Base-by-base conservation (phyloP, 92 coral and sea anemone species). In the Porites cylindrica region DNA sequence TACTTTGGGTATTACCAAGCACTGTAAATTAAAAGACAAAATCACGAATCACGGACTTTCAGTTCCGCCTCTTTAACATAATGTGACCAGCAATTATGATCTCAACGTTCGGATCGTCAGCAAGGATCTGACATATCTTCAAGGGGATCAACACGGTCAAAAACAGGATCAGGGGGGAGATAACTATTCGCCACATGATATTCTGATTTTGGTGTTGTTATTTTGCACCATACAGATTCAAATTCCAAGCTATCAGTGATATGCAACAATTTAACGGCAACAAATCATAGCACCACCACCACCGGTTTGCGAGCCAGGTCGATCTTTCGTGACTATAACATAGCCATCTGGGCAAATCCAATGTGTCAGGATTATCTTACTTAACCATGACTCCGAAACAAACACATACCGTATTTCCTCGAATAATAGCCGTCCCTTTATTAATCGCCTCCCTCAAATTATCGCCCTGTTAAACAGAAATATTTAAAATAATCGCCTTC, bases 101-200 rank as follows among this genome's bases (percentile, higher is more conserved):
- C 66, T 76, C 89, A 26, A 92, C 94, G 20, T 78, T 72, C 56
- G 94, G 90, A 23, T 94, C 72, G 65, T 47, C 4, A 5, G 80
- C 67, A 60, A 94, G 61, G 60, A 94, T 91, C 8, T 32, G 80
- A 62, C 76, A 86, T 76, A 79, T 76, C 72, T 38, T 88, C 82
- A 43, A 91, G 70, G 32, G 88, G 70, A n/a, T 89, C 94, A 29
- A 62, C 59, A 62, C 52, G 80, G 60, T 38, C 78, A 32, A 88
- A 93, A 23, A 62, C 61, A 58, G 94, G 94, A 74, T 88, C 86
- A 0, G 92, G 88, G 63, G 93, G 91, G 77, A 91, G 92, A 73
- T 83, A 86, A 77, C 89, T 86, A 69, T 17, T 81, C 1, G 93
- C n/a, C 18, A 76, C 76, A 70, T 77, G 72, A 72, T 84, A 93